Evolutionary conservation across 2,113 vertebrate species (phyloP).

Genomic region (Aspiorhynchus laticeps): DNA sequence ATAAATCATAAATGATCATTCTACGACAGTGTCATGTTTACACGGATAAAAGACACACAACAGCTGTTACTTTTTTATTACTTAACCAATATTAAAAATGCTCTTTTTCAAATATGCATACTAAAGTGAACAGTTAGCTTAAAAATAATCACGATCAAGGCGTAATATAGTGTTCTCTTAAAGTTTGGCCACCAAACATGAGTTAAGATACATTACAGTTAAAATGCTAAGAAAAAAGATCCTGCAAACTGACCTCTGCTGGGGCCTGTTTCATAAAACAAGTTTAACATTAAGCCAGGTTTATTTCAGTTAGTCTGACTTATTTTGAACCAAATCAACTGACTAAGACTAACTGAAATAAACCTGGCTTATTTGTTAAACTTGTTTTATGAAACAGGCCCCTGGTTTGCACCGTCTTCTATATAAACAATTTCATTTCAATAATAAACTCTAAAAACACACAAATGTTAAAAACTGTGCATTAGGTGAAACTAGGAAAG

Average conservation of each 20-base stretch:
- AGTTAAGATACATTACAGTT: not conserved
- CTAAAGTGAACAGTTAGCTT: not conserved
- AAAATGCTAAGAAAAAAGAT: no score
- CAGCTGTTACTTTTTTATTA: not conserved
- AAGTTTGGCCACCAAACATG: not conserved
- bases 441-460: not conserved
- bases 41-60: not conserved
- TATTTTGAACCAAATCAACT: no score
- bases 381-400: no score
- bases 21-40: not conserved
- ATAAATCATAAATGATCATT: slow-evolving; percentile 38
- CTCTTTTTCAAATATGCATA: not conserved
- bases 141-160: not conserved
- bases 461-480: not conserved
- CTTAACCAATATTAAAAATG: not conserved
- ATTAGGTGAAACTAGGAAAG: slow-evolving; percentile 17
- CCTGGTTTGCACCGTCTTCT: not conserved
- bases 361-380: no score
- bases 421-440: not conserved
- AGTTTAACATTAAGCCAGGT: no score
- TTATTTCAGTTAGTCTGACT: no score
- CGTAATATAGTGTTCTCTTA: not conserved
- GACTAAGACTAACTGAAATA: no score
- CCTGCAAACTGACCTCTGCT: no score
- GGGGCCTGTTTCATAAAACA: no score